Evolutionary conservation across 2,888 invertebrate species (phyloP).

Genomic region (Unio pictorum): DNA sequence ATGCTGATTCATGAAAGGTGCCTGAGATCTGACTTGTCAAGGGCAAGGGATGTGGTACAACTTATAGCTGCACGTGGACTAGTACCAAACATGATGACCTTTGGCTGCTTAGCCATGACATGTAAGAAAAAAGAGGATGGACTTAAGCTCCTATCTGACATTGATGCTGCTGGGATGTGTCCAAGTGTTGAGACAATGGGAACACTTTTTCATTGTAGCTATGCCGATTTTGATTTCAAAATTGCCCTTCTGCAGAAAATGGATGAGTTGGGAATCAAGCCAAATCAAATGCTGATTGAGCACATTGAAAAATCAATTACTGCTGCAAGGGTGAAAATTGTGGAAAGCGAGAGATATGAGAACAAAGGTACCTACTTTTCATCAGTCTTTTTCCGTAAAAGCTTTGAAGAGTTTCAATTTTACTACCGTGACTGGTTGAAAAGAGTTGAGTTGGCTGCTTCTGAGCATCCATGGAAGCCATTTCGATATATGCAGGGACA

Average conservation of each 20-base stretch:
- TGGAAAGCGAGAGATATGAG: too few species aligned
- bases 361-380: too few species aligned
- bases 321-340: slow-evolving; percentile 65
- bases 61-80: slow-evolving; percentile 49
- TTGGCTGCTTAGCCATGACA: slow-evolving; percentile 86
- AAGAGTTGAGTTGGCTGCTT: too few species aligned
- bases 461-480: too few species aligned
- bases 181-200: slow-evolving; percentile 83
- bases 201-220: slow-evolving; percentile 78
- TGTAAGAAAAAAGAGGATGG: slow-evolving; percentile 81
- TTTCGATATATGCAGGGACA: too few species aligned
- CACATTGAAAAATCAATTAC: slow-evolving; percentile 77
- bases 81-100: slow-evolving; percentile 77
- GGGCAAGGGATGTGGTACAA: slow-evolving; percentile 74
- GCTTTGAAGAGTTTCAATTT: too few species aligned
- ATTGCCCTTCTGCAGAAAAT: slow-evolving; percentile 80
- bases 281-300: slow-evolving; percentile 78
- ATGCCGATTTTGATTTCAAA: slow-evolving; percentile 79
- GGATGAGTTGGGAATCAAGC: slow-evolving; percentile 77
- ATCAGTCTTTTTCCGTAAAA: too few species aligned
- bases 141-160: slow-evolving; percentile 79
- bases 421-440: too few species aligned
- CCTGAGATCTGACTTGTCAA: slow-evolving; percentile 79
- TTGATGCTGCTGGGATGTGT: slow-evolving; percentile 78
- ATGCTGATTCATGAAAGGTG: slow-evolving; percentile 87